Evolutionary conservation across 2,888 invertebrate genomes (phyloP).

Genomic region (Oligia fasciuncula): DNA sequence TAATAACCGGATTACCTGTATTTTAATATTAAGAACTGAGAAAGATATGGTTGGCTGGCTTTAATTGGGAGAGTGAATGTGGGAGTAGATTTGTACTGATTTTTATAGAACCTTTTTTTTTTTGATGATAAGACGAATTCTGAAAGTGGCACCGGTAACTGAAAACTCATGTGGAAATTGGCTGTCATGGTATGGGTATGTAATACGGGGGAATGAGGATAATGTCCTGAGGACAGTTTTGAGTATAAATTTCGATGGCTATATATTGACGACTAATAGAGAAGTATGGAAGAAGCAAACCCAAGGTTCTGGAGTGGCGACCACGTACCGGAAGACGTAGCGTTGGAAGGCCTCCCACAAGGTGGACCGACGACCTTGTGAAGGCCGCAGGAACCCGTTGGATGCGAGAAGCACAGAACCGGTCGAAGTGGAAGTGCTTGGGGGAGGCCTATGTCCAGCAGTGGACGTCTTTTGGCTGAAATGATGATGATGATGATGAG

Average conservation of each 20-base stretch:
- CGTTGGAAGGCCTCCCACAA: too few relatives aligned
- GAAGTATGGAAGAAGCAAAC: too few relatives aligned
- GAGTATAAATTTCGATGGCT: neutral
- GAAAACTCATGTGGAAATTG: neutral
- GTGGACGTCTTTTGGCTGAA: too few relatives aligned
- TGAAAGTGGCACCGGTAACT: neutral
- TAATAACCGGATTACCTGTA: slow-evolving; percentile 60
- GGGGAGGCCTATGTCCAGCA: too few relatives aligned
- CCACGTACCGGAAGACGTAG: too few relatives aligned
- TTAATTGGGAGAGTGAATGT: slow-evolving; percentile 25
- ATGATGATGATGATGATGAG: too few relatives aligned
- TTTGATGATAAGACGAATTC: neutral
- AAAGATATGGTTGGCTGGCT: slow-evolving; percentile 15
- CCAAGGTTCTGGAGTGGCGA: too few relatives aligned
- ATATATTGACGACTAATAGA: neutral
- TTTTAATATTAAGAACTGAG: slow-evolving; percentile 42
- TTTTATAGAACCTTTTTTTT: neutral
- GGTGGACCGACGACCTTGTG: too few relatives aligned
- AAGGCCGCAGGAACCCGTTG: too few relatives aligned
- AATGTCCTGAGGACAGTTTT: neutral
- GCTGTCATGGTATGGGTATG: neutral
- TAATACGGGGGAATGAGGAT: neutral
- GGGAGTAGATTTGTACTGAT: neutral
- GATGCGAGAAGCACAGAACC: too few relatives aligned
- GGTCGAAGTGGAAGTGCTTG: too few relatives aligned